phyloP scores from a whole-genome alignment of 2,797 vertebrate species.

The Typhlichthys eigenmanni region DNA sequence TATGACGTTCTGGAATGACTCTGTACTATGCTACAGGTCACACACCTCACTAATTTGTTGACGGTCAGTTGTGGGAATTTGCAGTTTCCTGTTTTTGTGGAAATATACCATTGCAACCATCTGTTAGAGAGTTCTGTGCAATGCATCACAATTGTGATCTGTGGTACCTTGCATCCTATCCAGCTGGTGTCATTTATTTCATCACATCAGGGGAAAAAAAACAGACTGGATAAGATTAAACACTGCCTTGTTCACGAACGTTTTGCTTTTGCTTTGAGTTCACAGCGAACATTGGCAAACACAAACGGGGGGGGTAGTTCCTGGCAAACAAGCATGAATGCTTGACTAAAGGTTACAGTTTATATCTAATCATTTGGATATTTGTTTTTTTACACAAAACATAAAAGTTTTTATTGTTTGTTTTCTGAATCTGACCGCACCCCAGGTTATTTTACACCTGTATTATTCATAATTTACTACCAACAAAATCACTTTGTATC shows the following conservation, averaged over 20 bases:
- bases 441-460: background rate
- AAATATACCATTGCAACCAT: conserved; percentile 1
- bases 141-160: conserved; percentile 13
- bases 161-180: background rate
- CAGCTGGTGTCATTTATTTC: background rate
- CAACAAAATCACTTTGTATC: background rate
- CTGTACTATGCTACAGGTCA: conserved; percentile 41
- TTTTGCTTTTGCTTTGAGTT: no score
- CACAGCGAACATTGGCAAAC: no score
- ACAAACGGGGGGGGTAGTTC: no score
- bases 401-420: no score
- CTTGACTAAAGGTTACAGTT: no score
- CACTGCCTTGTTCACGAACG: no score
- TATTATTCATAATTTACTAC: background rate
- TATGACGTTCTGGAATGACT: conserved; percentile 32
- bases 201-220: background rate
- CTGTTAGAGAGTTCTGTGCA: conserved; percentile 10
- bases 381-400: no score
- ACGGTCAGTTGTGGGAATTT: conserved; percentile 32
- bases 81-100: conserved; percentile 65
- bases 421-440: background rate
- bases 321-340: no score
- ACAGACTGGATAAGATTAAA: background rate
- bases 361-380: no score
- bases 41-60: conserved; percentile 22